Base-by-base conservation (phyloP, 2,888 invertebrate genomes). In the Vanessa cardui region DNA sequence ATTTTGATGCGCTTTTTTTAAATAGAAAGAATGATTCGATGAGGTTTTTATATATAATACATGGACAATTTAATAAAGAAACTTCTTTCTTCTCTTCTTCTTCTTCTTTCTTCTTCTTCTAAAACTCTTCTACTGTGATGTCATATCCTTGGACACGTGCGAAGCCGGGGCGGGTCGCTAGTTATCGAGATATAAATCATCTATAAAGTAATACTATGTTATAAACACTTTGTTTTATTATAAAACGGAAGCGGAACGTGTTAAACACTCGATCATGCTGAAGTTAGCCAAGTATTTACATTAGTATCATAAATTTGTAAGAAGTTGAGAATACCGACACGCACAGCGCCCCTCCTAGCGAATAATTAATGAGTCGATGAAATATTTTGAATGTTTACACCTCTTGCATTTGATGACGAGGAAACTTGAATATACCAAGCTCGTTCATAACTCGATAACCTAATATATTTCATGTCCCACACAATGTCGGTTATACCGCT, bases 251-350 rank as follows among this genome's bases (percentile, higher is more conserved):
- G 47, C 60, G 45, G 45, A 46, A 39, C 64, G 44, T 61, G 62
- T 68, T 69, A 56, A 64, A 54, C 64, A 81, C 78, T 84, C 81
- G 80, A 84, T 85, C 81, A 81, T 80, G 77, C 75, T 71, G 72
- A 81, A 84, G 83, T 85, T 83, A 74, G 74, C 77, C 71, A 61
- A 89, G 88, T 88, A 89, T 89, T 89, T 88, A 88, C 87, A 88
- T 87, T 88, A 82, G 85, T 84, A 83, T 85, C 87, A 88, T 89
- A 89, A 88, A 89, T 89, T 87, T 83, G 81, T 87, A 85, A 88
- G 84, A 85, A 87, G 80, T 83, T 78, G 75, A 71, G 73, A 75
- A 84, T 85, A 78, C 80, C 80, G 75, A 73, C 85, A 85, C 84
- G 85, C 81, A 84, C 80, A 76, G 73, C 75, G 73, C 78, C 78